phyloP scores from a whole-genome alignment of 2,113 vertebrate genomes.

The Urocitellus parryii region DNA sequence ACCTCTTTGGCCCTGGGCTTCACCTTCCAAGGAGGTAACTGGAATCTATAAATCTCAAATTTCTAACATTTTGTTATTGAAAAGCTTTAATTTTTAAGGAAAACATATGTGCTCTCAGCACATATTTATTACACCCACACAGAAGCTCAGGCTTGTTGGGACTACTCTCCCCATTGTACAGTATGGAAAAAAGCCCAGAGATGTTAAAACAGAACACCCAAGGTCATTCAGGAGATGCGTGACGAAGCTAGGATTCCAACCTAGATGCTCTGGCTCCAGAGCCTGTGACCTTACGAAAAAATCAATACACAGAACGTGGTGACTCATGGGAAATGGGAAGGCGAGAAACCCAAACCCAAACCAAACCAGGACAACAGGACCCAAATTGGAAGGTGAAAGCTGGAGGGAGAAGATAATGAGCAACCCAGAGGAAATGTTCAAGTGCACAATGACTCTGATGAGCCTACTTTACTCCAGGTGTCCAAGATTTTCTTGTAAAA shows the following conservation, averaged over 20 bases:
- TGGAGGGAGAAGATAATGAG: not conserved
- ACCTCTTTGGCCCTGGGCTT: not conserved
- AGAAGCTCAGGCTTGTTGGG: not conserved
- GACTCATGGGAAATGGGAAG: not conserved
- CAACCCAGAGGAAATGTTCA: not conserved
- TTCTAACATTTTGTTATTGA: not conserved
- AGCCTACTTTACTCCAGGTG: not conserved
- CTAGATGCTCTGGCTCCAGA: not conserved
- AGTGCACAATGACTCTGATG: not conserved
- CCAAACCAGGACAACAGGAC: not conserved
- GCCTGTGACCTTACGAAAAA: not conserved
- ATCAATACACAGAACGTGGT: not conserved
- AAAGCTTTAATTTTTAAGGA: not conserved
- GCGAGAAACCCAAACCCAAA: not conserved
- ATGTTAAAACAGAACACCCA: not conserved
- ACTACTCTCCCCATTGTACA: not conserved
- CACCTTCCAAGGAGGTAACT: not conserved
- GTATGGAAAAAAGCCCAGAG: not conserved
- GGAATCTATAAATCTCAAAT: not conserved
- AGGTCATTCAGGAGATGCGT: not conserved
- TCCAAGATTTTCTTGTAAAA: slow-evolving; percentile 22
- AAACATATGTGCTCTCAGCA: not conserved
- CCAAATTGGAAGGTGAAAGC: not conserved
- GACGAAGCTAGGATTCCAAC: not conserved
- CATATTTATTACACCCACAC: not conserved